A percentile compares a stretch with the other conserved stretches of the same genome.
Evolutionary conservation across 2,888 invertebrate species (phyloP).

Genomic region (Drosophila tanythrix): DNA sequence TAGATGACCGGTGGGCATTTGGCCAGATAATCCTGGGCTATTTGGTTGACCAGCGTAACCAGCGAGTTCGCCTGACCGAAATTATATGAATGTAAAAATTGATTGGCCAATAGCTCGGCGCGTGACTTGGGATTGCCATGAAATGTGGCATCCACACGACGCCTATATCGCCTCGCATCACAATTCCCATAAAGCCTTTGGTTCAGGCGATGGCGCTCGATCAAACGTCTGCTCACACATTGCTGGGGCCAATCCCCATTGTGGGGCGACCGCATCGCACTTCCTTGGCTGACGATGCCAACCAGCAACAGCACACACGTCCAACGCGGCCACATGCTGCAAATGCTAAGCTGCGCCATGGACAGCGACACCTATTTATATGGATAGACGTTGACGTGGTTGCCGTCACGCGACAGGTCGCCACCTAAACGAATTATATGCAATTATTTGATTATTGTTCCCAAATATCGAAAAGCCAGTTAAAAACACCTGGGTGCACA

Average conservation of each 20-base stretch:
- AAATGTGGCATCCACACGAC: constrained; percentile 86
- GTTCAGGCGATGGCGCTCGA: constrained; percentile 53
- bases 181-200: constrained; percentile 45
- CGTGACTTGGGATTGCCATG: constrained; percentile 87
- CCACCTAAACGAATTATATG: constrained; percentile 33
- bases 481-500: constrained; percentile 37
- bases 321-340: constrained; percentile 26
- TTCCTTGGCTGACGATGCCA: neutral
- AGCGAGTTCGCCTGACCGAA: constrained; percentile 87
- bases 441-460: constrained; percentile 41
- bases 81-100: constrained; percentile 83
- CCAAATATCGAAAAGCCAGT: constrained; percentile 12
- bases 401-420: constrained; percentile 46
- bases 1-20: constrained; percentile 89
- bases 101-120: constrained; percentile 86
- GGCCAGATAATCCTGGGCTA: constrained; percentile 87
- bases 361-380: constrained; percentile 29
- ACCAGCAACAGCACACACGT: constrained; percentile 20
- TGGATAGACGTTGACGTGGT: neutral
- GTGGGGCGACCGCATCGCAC: too few relatives aligned
- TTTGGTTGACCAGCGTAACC: constrained; percentile 87
- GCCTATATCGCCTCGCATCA: constrained; percentile 39
- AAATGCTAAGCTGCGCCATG: neutral
- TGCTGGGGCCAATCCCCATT: neutral
- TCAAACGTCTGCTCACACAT: constrained; percentile 55